Evolutionary conservation across 2,888 invertebrate genomes (phyloP), one percentile per base, ranked within the genome.

Genomic region (Calameuta filiformis): DNA sequence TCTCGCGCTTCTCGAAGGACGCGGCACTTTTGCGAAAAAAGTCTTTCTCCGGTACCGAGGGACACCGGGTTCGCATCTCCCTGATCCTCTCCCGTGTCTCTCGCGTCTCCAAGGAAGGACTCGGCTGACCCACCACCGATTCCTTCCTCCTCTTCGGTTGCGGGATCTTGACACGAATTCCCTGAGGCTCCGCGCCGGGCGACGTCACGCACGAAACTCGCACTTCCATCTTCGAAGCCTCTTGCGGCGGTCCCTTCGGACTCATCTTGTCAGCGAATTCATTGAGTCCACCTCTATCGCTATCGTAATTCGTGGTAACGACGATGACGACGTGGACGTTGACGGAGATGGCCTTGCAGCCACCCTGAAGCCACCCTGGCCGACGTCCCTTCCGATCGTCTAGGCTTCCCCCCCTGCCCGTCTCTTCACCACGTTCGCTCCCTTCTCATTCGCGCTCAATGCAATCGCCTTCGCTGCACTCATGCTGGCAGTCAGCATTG

Each of bases 11-110:
- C 78, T 90, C 90, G 77, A 90, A 78, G 4, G 91, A 89, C 12
- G 85, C 82, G 15, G 84, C 82, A 2, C 87, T 86, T 78, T 90
- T 91, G 76, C 88, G 81, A 81, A 90, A 91, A 12, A 89, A 87
- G 74, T 91, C 91, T 80, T 90, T 91, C 80, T 91, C 91, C 12
- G 89, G 84, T 0, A 90, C 83, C 9, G 91, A 89, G 1, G 89
- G 91, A 79, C 90, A 91, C 77, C 90, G 84, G 56, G 85, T 81
- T 23, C 89, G 85, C 81, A 83, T 81, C 15, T 84, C 85, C 40
- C 80, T 81, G 15, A 75, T 4, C 23, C 75, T 77, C 37, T 15
- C 37, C 12, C 37, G 37, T 15, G 37, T 40, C 37, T 40, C 37
- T 40, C 37, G 37, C 37, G 37, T 40, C 68, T 75, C 79, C 68